Evolutionary conservation across 2,888 invertebrate genomes (phyloP).

Genomic region (Leucoma salicis): DNA sequence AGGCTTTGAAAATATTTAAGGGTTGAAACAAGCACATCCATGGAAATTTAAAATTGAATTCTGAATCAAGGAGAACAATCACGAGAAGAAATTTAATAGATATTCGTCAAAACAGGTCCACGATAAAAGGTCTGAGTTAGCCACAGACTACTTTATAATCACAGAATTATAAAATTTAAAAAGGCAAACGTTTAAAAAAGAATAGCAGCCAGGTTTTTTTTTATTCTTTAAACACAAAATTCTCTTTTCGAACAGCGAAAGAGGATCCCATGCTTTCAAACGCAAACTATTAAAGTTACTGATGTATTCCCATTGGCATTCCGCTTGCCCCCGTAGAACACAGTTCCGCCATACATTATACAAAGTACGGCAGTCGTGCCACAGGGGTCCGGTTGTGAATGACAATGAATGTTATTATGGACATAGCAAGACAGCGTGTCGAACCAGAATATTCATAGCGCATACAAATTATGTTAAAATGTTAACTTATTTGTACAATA

Average conservation of each 20-base stretch:
- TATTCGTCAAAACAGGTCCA: no score
- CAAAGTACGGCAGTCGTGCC: conserved; percentile 23
- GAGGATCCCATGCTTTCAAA: neutral
- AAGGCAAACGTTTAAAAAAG: no score
- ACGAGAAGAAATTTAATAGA: no score
- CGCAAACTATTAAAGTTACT: neutral
- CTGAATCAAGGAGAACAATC: no score
- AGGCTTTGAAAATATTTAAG: no score
- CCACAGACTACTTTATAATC: no score
- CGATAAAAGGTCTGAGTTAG: no score
- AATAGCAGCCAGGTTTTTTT: no score
- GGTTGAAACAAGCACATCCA: no score
- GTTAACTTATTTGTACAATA: conserved; percentile 1
- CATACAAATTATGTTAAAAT: conserved; percentile 16
- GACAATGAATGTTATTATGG: conserved; percentile 20
- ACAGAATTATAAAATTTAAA: no score
- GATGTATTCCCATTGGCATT: conserved; percentile 7
- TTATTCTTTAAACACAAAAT: neutral
- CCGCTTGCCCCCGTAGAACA: conserved; percentile 3
- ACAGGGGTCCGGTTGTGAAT: conserved; percentile 12
- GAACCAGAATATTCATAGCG: conserved; percentile 23
- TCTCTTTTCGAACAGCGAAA: neutral
- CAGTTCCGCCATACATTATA: conserved; percentile 18
- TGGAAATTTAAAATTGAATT: no score
- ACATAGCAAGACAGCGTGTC: conserved; percentile 24